Evolutionary conservation across 2,113 vertebrate species (phyloP).

Genomic region (Marcusenius ussheri): DNA sequence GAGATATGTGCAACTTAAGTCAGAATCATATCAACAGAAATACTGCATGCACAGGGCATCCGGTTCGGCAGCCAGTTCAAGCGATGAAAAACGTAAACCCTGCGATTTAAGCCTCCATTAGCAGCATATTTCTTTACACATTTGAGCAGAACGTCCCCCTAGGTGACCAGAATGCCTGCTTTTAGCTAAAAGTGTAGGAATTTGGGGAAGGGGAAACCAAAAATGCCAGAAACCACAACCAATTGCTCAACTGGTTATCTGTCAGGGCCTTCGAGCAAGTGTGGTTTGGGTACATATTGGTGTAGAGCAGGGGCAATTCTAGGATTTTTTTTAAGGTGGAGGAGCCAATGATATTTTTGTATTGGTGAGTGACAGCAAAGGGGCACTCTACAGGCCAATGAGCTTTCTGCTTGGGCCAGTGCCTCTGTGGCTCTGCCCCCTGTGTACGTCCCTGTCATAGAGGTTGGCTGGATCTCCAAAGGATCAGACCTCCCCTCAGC

Average conservation of each 20-base stretch:
- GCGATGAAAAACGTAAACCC: neutral
- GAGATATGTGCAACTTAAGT: neutral
- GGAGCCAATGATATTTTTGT: neutral
- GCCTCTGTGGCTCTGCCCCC: neutral
- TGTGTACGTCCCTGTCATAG: neutral
- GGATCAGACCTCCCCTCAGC: neutral
- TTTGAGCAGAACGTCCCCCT: neutral
- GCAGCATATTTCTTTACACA: neutral
- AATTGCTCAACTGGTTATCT: neutral
- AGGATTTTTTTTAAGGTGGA: neutral
- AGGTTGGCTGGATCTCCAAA: neutral
- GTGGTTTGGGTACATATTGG: neutral
- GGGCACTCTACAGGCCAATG: neutral
- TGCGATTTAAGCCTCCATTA: neutral
- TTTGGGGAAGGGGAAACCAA: neutral
- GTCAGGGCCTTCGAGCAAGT: neutral
- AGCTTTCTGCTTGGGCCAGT: neutral
- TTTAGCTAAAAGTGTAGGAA: neutral
- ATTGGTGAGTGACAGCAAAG: neutral
- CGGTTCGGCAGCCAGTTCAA: neutral
- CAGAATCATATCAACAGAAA: neutral
- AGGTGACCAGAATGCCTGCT: neutral
- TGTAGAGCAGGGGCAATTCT: neutral
- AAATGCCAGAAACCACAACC: neutral
- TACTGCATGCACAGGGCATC: neutral